Evolutionary conservation across 2,888 invertebrate species (phyloP).

Genomic region (Hyposoter dolosus): DNA sequence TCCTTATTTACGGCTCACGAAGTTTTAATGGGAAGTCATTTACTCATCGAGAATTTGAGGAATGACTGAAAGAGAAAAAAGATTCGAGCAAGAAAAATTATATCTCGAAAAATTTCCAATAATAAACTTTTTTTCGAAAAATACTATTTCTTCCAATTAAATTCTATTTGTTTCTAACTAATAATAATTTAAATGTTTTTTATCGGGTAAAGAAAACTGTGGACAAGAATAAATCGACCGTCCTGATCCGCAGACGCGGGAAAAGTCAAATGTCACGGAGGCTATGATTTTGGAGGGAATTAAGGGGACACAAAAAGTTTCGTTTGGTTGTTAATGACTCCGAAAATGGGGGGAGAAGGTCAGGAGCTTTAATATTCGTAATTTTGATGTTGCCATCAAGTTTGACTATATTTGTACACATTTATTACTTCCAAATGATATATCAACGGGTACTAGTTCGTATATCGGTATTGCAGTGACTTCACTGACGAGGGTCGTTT

Average conservation of each 20-base stretch:
- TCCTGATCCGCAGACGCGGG: background rate
- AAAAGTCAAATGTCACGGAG: conserved; percentile 1
- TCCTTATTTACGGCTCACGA: too few relatives aligned
- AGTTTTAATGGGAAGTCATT: too few relatives aligned
- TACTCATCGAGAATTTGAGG: too few relatives aligned
- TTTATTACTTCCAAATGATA: conserved; percentile 6
- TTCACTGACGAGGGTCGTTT: conserved; percentile 1
- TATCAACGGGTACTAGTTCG: background rate
- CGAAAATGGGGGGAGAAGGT: conserved; percentile 48
- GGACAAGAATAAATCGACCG: background rate
- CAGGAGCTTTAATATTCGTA: conserved; percentile 44
- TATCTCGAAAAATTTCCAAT: background rate
- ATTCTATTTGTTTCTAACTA: background rate
- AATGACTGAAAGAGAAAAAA: too few relatives aligned
- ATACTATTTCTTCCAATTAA: background rate
- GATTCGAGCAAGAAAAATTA: too few relatives aligned
- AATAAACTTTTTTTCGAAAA: background rate
- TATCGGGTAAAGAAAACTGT: background rate
- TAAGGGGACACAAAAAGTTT: background rate
- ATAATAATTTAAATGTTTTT: background rate
- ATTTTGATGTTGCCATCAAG: conserved; percentile 4
- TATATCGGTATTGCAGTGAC: background rate
- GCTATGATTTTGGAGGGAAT: conserved; percentile 18
- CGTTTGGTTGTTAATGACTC: conserved; percentile 40
- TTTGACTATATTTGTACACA: conserved; percentile 11